Conservation (phyloP, 1,140 invertebrate species). For the Hyles vespertilio region DNA sequence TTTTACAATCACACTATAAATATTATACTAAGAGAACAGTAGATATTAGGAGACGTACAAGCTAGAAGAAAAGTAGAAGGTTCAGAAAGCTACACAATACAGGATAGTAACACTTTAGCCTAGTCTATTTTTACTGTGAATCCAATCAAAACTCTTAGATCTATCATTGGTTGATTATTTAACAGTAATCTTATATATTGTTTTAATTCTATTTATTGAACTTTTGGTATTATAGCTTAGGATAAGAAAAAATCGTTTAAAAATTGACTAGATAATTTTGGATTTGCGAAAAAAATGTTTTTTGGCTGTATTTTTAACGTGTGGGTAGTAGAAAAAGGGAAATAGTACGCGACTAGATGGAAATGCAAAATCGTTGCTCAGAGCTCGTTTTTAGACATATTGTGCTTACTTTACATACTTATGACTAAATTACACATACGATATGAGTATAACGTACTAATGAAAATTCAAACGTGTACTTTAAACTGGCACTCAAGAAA, state of each 20-base stretch:
- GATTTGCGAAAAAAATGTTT: constrained; percentile 52
- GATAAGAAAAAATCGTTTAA: constrained; percentile 46
- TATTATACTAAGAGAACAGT: background rate
- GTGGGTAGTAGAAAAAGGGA: constrained; percentile 20
- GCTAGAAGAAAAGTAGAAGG: too few relatives aligned
- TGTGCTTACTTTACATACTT: constrained; percentile 2
- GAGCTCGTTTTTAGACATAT: constrained; percentile 11
- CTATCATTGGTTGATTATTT: constrained; percentile 12
- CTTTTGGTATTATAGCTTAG: constrained; percentile 59
- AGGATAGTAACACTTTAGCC: too few relatives aligned
- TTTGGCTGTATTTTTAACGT: constrained; percentile 56
- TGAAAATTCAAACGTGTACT: constrained; percentile 36
- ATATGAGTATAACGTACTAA: constrained; percentile 15
- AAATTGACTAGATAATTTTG: constrained; percentile 72
- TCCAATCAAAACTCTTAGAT: constrained; percentile 6
- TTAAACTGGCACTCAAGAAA: constrained; percentile 59
- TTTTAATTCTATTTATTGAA: constrained; percentile 15
- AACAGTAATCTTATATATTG: constrained; percentile 8
- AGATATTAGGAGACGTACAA: background rate
- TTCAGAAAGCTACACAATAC: background rate
- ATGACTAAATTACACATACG: background rate
- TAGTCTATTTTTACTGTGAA: too few relatives aligned
- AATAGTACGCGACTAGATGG: constrained; percentile 62
- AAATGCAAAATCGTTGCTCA: constrained; percentile 51
- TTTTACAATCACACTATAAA: constrained; percentile 17